Conservation (phyloP, 2,113 vertebrate species). For the Tychaedon coryphoeus region DNA sequence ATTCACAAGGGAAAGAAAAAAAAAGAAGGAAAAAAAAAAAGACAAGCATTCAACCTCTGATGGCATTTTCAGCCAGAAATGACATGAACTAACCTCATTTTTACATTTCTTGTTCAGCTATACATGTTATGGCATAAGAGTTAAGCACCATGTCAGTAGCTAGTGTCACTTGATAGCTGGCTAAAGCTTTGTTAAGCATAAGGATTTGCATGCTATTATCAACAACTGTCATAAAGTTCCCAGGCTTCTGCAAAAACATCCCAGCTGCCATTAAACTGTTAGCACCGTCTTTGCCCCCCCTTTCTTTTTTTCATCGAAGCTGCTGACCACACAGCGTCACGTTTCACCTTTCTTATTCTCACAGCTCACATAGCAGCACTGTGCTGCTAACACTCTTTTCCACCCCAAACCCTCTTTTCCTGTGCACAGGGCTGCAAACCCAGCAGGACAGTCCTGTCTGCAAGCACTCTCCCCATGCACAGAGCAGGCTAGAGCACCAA, state of each 20-base stretch:
- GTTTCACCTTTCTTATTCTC: background rate
- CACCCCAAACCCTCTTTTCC: background rate
- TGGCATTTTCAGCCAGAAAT: background rate
- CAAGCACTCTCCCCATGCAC: background rate
- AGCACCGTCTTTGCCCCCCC: background rate
- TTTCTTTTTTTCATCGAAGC: background rate
- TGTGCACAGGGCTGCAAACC: background rate
- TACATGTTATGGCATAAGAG: background rate
- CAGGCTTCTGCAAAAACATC: background rate
- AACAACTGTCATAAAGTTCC: background rate
- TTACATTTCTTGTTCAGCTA: background rate
- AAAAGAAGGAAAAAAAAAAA: no score
- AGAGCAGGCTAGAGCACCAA: background rate
- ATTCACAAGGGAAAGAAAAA: accelerated
- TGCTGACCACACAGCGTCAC: background rate
- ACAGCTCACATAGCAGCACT: background rate
- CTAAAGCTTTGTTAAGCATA: slow-evolving; percentile 38
- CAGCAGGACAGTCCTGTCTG: background rate
- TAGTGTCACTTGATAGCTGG: slow-evolving; percentile 6
- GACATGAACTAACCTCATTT: background rate
- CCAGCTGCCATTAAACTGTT: background rate
- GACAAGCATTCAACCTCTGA: background rate
- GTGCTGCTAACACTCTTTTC: background rate
- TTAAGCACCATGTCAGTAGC: background rate
- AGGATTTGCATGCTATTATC: slow-evolving; percentile 32